Conservation (phyloP, 2,797 vertebrate genomes). For the Ataeniobius toweri region DNA sequence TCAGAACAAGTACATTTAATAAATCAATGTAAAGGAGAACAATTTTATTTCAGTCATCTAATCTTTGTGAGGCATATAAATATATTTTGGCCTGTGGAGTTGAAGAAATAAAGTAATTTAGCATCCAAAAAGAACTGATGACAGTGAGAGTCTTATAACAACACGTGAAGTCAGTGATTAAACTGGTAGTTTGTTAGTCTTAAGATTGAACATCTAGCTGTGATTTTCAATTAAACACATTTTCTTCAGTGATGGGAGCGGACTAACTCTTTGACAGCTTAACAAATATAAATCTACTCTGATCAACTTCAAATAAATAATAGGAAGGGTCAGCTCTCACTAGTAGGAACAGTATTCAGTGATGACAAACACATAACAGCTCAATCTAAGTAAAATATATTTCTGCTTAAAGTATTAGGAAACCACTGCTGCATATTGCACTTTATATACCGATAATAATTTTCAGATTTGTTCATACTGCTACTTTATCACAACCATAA, state of each 20-base stretch:
- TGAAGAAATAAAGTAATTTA: background rate
- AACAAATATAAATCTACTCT: background rate
- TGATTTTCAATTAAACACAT: no score
- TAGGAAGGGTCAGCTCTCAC: background rate
- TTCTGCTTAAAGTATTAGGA: background rate
- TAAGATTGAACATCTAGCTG: no score
- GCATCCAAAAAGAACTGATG: background rate
- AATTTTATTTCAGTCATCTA: constrained; percentile 16
- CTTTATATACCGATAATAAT: background rate
- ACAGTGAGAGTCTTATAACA: background rate
- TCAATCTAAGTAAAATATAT: background rate
- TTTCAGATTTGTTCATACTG: background rate
- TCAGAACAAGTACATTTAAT: constrained; percentile 7
- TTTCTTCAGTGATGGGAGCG: no score
- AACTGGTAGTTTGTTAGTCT: background rate
- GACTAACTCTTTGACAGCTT: background rate
- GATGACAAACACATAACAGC: background rate
- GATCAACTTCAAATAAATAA: background rate
- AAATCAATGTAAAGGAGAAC: constrained; percentile 11
- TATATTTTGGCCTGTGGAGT: background rate
- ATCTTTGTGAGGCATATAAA: constrained; percentile 1
- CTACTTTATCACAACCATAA: no score
- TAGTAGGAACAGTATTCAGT: background rate
- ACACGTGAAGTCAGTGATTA: background rate
- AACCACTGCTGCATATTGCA: background rate